Evolutionary conservation across 2,888 invertebrate species (phyloP), one percentile per base, ranked within the genome.

Genomic region (Drosophila sordidapex): DNA sequence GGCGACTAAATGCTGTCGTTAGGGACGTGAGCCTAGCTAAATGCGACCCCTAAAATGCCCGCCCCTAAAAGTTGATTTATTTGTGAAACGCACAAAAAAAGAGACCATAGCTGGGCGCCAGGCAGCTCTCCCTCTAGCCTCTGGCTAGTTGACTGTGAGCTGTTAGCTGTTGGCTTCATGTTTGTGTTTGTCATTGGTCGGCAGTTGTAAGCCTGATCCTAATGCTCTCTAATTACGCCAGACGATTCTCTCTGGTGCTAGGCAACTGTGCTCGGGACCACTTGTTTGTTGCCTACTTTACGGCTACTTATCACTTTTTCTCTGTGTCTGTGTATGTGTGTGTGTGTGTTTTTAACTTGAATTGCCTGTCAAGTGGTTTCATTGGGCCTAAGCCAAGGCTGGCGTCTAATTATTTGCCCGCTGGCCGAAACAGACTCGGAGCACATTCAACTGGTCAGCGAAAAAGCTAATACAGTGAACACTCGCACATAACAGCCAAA

Each of bases 51-150:
- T 8, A n/a, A 35, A 27, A 6, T 13, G 7, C 11, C 21, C 2
- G 8, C 36, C 8, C 13, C 48, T 6, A 90, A 87, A 91, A 90
- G 86, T 90, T 91, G 91, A 90, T 91, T 91, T 91, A 91, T 91
- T 90, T 88, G 71, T 87, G 79, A 29, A 27, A 21, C 21, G 54
- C 27, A 35, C 31, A 54, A 40, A 13, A 49, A 10, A 8, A 15
- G 21, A 33, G 15, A 10, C 27, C 13, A 18, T 4, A 4, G 15
- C 36, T 15, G 13, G n/a, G 13, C 33, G 29, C 7, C n/a, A 31
- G 38, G 13, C 25, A 7, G 57, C 15, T 18, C 27, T 13, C 40
- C 33, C 5, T 35, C 46, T 67, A 33, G 68, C 76, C 76, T 51
- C 51, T 51, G 76, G 80, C 81, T 76, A 76, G 80, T 69, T 82